A percentile compares a stretch with the other conserved stretches of the same genome.
Conservation (phyloP, 2,113 vertebrate species). For the Cacatua alba region DNA sequence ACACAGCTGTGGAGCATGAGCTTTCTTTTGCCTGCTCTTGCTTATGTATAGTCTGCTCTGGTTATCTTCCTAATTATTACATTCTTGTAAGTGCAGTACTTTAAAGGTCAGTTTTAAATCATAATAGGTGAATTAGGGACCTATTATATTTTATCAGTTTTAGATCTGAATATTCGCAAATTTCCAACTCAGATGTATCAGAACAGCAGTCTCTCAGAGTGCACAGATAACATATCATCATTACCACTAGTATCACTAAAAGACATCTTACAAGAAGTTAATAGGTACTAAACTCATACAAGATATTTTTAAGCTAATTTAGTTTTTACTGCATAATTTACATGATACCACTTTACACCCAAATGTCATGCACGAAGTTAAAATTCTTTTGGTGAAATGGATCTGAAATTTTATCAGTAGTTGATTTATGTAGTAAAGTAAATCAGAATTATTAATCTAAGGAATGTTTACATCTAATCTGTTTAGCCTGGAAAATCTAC, state of each 20-base stretch:
- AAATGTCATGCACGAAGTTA: not conserved
- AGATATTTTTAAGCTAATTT: not conserved
- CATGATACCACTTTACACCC: not conserved
- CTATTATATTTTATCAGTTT: not conserved
- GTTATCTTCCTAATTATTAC: not conserved
- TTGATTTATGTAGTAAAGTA: not conserved
- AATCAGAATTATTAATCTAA: not conserved
- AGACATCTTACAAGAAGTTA: not conserved
- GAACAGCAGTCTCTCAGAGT: not conserved
- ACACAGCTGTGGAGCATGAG: not conserved
- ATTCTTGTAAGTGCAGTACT: not conserved
- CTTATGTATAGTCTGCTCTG: not conserved
- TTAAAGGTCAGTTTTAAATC: not conserved
- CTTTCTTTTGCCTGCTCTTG: not conserved
- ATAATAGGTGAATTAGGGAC: not conserved
- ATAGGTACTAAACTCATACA: not conserved
- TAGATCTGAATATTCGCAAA: not conserved
- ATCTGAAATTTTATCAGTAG: not conserved
- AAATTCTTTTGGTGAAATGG: not conserved
- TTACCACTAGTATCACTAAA: not conserved
- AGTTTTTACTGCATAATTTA: not conserved
- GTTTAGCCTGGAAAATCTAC: not conserved
- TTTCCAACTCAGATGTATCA: not conserved
- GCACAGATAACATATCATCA: not conserved
- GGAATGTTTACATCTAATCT: not conserved